These are phyloP conservation scores for Bombus difficillimus DNA, from an alignment of 1,140 invertebrate species.

Conservation along the genomic window DNA sequence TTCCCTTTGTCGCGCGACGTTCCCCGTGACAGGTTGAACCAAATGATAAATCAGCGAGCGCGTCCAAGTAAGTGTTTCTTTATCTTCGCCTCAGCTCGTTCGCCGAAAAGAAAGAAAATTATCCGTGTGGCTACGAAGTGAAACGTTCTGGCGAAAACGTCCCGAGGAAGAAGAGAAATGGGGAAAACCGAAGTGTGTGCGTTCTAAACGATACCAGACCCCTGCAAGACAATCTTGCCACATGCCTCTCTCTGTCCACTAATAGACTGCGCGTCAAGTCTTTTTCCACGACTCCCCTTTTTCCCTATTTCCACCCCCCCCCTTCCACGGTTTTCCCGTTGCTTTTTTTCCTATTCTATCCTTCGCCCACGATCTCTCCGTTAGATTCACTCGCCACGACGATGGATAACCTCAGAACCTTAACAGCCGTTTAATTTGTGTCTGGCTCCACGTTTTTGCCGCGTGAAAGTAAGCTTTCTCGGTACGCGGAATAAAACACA, in stretches of 20 bases:
- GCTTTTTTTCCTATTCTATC: too few species aligned
- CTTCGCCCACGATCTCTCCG: constrained; percentile 21
- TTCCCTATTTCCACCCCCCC: not conserved
- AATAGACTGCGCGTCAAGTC: constrained; percentile 65
- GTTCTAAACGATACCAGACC: constrained; percentile 45
- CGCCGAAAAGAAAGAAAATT: constrained; percentile 32
- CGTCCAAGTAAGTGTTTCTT: constrained; percentile 43
- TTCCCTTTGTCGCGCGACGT: constrained; percentile 4
- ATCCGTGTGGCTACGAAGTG: constrained; percentile 44
- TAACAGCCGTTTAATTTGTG: constrained; percentile 72
- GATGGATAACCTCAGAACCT: constrained; percentile 65
- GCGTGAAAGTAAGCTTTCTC: constrained; percentile 33
- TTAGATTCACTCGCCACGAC: constrained; percentile 62
- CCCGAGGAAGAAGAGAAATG: constrained; percentile 50
- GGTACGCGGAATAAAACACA: constrained; percentile 47
- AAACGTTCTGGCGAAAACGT: constrained; percentile 47
- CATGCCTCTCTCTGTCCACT: constrained; percentile 52
- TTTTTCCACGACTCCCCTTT: constrained; percentile 48
- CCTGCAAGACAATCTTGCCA: constrained; percentile 63
- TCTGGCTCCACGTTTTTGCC: constrained; percentile 65
- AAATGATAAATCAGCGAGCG: constrained; percentile 37
- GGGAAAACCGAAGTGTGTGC: constrained; percentile 39
- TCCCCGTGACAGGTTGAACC: constrained; percentile 8
- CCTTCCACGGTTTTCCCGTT: not conserved
- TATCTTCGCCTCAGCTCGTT: constrained; percentile 6